Percentiles rank a stretch among this genome's conserved stretches.
These are phyloP conservation scores for Amphipoea lucens DNA, from an alignment of 2,888 invertebrate genomes.

Conservation along the genomic window DNA sequence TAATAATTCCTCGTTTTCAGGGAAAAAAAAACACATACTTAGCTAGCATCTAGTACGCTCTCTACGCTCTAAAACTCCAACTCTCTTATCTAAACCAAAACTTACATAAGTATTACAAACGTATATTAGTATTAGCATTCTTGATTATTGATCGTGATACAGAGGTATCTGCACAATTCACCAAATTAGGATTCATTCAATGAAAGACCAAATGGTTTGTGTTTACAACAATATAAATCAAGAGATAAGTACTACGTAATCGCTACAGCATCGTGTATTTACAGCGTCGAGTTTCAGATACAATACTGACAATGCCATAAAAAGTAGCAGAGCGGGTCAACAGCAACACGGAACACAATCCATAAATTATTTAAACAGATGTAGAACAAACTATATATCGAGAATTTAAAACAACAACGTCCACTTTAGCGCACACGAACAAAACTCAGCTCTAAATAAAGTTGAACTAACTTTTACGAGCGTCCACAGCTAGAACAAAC, in stretches of 20 bases:
- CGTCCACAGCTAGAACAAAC: conserved; percentile 59
- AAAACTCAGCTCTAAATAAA: conserved; percentile 66
- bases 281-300: conserved; percentile 27
- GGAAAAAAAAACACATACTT: background rate
- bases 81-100: background rate
- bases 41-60: too few relatives aligned
- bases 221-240: conserved; percentile 8
- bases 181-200: background rate
- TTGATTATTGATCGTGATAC: background rate
- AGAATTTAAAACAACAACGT: conserved; percentile 61
- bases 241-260: conserved; percentile 12
- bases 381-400: conserved; percentile 61
- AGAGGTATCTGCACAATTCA: background rate
- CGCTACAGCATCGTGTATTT: conserved; percentile 10
- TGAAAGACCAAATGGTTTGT: conserved; percentile 8
- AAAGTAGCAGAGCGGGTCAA: conserved; percentile 40
- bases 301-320: conserved; percentile 36
- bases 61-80: background rate
- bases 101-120: background rate
- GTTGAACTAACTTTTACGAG: conserved; percentile 67
- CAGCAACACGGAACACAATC: conserved; percentile 43
- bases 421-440: conserved; percentile 62
- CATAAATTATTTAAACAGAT: conserved; percentile 63
- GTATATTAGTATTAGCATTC: background rate
- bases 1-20: conserved; percentile 1